phyloP scores from a whole-genome alignment of 2,888 invertebrate species.

The Cantharis flavilabris region DNA sequence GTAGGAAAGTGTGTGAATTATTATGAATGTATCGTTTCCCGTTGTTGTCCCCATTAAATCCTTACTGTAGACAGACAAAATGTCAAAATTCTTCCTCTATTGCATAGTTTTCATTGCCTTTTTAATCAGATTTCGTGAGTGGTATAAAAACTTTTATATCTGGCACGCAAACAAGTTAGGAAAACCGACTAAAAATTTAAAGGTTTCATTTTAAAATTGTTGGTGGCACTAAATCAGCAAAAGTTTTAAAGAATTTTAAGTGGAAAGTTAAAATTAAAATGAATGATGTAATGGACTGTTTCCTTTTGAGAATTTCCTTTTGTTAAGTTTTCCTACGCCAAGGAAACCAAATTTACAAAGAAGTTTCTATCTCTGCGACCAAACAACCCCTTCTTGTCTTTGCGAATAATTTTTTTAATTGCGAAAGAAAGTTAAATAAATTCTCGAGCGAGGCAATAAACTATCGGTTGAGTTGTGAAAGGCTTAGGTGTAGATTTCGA shows the following conservation, averaged over 20 bases:
- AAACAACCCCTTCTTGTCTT: slow-evolving; percentile 10
- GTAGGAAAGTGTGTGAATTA: slow-evolving; percentile 16
- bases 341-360: slow-evolving; percentile 12
- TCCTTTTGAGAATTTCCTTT: slow-evolving; percentile 22
- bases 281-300: slow-evolving; percentile 35
- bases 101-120: slow-evolving; percentile 31
- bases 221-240: slow-evolving; percentile 34
- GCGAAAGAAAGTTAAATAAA: neutral
- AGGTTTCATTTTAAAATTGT: slow-evolving; percentile 30
- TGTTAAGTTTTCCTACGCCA: slow-evolving; percentile 16
- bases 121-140: slow-evolving; percentile 35
- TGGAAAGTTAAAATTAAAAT: slow-evolving; percentile 40
- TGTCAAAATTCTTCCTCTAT: slow-evolving; percentile 21
- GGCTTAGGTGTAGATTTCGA: slow-evolving; percentile 41
- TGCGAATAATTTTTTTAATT: neutral
- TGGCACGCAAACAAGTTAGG: slow-evolving; percentile 29
- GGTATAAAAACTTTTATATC: slow-evolving; percentile 15
- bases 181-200: slow-evolving; percentile 26
- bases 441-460: neutral
- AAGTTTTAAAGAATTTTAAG: slow-evolving; percentile 37
- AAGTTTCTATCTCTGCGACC: slow-evolving; percentile 15
- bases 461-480: slow-evolving; percentile 48
- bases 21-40: slow-evolving; percentile 20
- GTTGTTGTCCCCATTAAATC: slow-evolving; percentile 14
- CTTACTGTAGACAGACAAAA: slow-evolving; percentile 20